Percentiles rank a stretch among this genome's conserved stretches.
These are phyloP conservation scores for Rhinolophus sinicus DNA, from an alignment of 2,113 vertebrate genomes.

Conservation along the genomic window DNA sequence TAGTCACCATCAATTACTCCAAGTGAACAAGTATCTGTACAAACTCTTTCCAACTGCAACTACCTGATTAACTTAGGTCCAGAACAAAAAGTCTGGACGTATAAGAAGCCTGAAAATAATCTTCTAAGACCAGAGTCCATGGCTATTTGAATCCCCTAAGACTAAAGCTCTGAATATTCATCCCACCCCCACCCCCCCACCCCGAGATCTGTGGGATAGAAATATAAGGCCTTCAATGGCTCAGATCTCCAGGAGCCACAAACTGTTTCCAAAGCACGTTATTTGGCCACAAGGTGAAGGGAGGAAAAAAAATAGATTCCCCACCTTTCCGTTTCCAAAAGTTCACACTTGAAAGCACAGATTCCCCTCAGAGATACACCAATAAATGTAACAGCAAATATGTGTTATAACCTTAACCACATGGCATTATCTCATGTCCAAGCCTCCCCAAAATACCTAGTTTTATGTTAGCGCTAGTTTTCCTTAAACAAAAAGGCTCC, in stretches of 20 bases:
- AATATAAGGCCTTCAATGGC: background rate
- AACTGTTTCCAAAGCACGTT: background rate
- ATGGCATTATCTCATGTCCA: background rate
- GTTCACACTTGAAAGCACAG: background rate
- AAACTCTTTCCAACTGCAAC: background rate
- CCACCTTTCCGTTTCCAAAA: background rate
- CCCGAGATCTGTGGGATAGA: background rate
- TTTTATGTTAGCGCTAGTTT: background rate
- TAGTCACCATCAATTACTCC: background rate
- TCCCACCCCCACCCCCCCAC: no score
- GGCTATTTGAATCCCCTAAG: background rate
- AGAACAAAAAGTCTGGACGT: constrained; percentile 4
- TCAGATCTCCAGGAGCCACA: background rate
- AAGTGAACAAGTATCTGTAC: background rate
- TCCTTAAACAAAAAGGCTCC: background rate
- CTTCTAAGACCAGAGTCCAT: background rate
- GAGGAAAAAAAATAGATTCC: background rate
- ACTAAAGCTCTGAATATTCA: background rate
- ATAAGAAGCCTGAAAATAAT: constrained; percentile 30
- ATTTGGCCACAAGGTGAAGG: background rate
- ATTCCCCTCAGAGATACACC: background rate
- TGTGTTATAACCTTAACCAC: background rate
- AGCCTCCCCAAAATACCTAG: background rate
- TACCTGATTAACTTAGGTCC: background rate
- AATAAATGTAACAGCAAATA: background rate